These are phyloP conservation scores for Champsocephalus esox DNA, from an alignment of 2,797 vertebrate species.

Conservation along the genomic window DNA sequence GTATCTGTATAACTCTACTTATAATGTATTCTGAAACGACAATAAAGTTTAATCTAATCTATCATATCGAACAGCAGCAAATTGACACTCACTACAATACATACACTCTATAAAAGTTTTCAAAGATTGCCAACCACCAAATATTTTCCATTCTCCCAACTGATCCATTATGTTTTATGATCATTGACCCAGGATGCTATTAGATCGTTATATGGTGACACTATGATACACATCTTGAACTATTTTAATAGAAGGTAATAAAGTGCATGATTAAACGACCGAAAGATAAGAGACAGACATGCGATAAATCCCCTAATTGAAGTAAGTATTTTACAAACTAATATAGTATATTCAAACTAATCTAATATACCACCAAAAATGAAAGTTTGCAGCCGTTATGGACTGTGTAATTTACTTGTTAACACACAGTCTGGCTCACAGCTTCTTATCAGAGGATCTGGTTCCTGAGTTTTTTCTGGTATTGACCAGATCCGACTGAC, in stretches of 20 bases:
- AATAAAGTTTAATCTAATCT: background rate
- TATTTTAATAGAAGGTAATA: background rate
- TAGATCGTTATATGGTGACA: constrained; percentile 26
- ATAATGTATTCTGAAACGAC: no score
- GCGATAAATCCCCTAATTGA: constrained; percentile 13
- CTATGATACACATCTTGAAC: constrained; percentile 1
- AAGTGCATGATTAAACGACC: background rate
- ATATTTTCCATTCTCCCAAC: constrained; percentile 13
- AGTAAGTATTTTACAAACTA: background rate
- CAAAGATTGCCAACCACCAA: constrained; percentile 2
- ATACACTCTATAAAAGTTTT: background rate
- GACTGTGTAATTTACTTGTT: constrained; percentile 41
- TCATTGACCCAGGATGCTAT: background rate
- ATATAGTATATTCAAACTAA: background rate
- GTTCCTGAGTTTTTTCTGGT: constrained; percentile 51
- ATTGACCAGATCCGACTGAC: constrained; percentile 61
- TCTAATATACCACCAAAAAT: background rate
- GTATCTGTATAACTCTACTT: no score
- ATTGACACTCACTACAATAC: background rate
- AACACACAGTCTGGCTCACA: constrained; percentile 41
- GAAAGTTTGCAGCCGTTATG: constrained; percentile 1
- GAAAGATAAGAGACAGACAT: constrained; percentile 1
- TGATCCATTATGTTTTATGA: constrained; percentile 22
- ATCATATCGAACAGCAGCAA: background rate
- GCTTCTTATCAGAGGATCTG: constrained; percentile 62